Base-by-base conservation (phyloP, 2,113 vertebrate genomes). In the Cyprinus carpio region DNA sequence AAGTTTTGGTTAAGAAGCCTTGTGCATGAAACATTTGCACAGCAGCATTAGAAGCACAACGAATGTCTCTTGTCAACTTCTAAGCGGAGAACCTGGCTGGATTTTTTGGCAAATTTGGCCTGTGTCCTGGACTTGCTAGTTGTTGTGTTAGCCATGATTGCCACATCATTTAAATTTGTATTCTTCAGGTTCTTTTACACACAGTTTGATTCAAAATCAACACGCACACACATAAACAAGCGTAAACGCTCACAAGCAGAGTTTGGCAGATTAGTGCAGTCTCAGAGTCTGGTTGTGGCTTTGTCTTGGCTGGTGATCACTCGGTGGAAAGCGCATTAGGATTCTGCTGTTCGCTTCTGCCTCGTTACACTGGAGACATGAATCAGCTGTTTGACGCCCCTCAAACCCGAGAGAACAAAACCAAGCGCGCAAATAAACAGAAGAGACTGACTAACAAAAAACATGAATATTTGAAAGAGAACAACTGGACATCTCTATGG, bases 361-460 rank as follows among this genome's bases (percentile, higher is more conserved):
- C 60, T 86, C 83, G 79, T 88, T 81, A 87, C 88, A 87, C 87
- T 2, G 1, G 78, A 88, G 65, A 65, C 90, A 92, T 93, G 90
- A 92, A 91, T 93, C 92, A 90, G 92, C 89, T 89, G 88, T 91
- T 93, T 90, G 89, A 85, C 84, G 87, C 82, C 88, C 88, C 84
- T 71, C 82, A 27, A 18, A 18, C 43, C 27, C 16, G 74, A 31
- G 67, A 62, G 43, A 43, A 40, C 71, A 13, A 25, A 46, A 46
- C 20, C 4, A 3, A 43, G 18, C 18, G 6, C 1, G 23, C 9
- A 6, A 54, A 56, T 65, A 34, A 64, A 80, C 62, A 40, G 15
- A 64, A 76, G 9, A 69, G 18, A 29, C 9, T 51, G 37, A 80
- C 37, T 43, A 46, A 34, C 20, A 16, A 12, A 60, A 67, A 58